Base-by-base conservation (phyloP, 2,113 vertebrate species). In the Gopherus flavomarginatus region DNA sequence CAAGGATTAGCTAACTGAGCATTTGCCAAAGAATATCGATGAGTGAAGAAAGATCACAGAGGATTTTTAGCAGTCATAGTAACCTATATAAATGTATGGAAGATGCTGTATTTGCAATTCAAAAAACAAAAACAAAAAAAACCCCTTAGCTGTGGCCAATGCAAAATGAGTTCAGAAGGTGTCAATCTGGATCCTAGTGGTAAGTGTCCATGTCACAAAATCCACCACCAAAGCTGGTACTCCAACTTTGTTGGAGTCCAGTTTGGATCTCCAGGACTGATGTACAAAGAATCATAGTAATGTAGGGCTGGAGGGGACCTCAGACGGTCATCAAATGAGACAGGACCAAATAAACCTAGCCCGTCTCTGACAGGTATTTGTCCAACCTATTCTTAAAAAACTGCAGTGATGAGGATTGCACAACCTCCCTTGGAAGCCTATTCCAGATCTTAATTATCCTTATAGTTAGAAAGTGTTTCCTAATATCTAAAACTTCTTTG, bases 21-120 rank as follows among this genome's bases (percentile, higher is more conserved):
- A 88, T 95, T 95, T 96, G 24, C 92, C 94, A 81, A 93, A 81
- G 92, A 91, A 86, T 86, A 78, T 7, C 57, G 6, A 38, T 75
- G 89, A 93, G 85, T 72, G 92, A 97, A 94, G 44, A 86, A 95
- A 96, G 94, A 57, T 65, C 53, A 88, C 85, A 83, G 85, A 92
- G 86, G 1, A 57, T 91, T 90, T 95, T 79, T 90, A 90, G 87
- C 91, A 95, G 62, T 3, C 38, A 85, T 35, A 90, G 82, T 81
- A 92, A 89, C 11, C 62, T 92, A 78, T n/a, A 89, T 49, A 88
- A 95, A 92, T 85, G 31, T 89, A 57, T 35, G 22, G 38, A 91
- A 92, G 72, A 87, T 12, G 92, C 93, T 47, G 35, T 13, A 31
- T 89, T 95, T 90, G 65, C 92, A 92, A 91, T 88, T 75, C 49